A percentile compares a stretch with the other conserved stretches of the same genome.
Evolutionary conservation across 2,888 invertebrate species (phyloP).

Genomic region (Dusona sp.): DNA sequence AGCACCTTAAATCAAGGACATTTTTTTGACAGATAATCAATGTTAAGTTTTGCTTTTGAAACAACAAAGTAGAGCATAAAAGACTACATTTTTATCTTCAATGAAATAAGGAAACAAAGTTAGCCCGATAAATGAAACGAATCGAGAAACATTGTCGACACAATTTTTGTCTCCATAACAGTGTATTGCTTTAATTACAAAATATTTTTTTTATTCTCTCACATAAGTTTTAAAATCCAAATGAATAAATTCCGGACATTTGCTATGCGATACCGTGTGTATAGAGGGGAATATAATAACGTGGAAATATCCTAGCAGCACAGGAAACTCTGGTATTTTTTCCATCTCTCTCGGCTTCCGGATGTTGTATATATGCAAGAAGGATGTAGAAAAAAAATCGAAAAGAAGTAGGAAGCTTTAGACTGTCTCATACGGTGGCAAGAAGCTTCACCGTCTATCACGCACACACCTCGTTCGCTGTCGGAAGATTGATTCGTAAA

Average conservation of each 20-base stretch:
- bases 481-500: conserved; percentile 51
- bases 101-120: neutral
- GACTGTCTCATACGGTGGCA: conserved; percentile 23
- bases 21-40: neutral
- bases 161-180: neutral
- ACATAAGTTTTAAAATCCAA: neutral
- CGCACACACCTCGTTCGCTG: conserved; percentile 14
- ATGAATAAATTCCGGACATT: neutral
- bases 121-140: neutral
- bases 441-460: conserved; percentile 30
- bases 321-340: neutral
- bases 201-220: neutral
- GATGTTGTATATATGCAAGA: conserved; percentile 19
- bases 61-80: neutral
- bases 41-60: neutral
- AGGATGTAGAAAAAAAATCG: conserved; percentile 45
- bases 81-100: neutral
- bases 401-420: conserved; percentile 28
- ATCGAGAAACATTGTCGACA: neutral
- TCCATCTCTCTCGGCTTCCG: conserved; percentile 7
- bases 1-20: neutral
- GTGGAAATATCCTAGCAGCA: conserved; percentile 2
- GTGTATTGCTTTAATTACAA: neutral
- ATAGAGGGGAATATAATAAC: neutral
- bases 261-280: neutral